Percentiles rank a stretch among this genome's conserved stretches.
Conservation (phyloP, 1,140 invertebrate genomes). For the Hirudo medicinalis region DNA sequence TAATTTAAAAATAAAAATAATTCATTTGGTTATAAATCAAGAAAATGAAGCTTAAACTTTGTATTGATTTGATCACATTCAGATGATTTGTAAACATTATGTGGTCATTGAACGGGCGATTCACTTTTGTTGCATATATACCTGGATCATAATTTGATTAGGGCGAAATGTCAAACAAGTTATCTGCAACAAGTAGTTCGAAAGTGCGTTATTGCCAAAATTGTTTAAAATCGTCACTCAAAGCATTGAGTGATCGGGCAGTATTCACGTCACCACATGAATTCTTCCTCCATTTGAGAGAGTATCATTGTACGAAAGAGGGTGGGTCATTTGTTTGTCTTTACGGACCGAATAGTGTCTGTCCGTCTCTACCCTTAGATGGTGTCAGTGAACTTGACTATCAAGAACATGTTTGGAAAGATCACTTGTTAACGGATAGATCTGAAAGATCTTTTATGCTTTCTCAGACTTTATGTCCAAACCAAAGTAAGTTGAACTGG, state of each 20-base stretch:
- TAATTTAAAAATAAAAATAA: too few relatives aligned
- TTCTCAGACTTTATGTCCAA: neutral
- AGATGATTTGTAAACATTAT: too few relatives aligned
- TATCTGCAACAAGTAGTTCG: too few relatives aligned
- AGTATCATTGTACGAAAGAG: slow-evolving; percentile 68
- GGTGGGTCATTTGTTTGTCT: slow-evolving; percentile 75
- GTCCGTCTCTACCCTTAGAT: slow-evolving; percentile 68
- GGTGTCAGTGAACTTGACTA: slow-evolving; percentile 77
- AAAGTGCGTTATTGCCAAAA: slow-evolving; percentile 3
- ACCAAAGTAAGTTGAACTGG: neutral
- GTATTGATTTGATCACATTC: too few relatives aligned
- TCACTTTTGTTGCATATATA: too few relatives aligned
- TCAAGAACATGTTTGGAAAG: slow-evolving; percentile 66
- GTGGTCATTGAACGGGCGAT: too few relatives aligned
- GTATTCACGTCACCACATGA: slow-evolving; percentile 36
- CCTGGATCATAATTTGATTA: too few relatives aligned
- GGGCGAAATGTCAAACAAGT: too few relatives aligned
- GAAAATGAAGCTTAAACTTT: too few relatives aligned
- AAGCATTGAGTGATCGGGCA: neutral
- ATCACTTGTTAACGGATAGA: slow-evolving; percentile 45
- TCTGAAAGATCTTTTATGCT: neutral
- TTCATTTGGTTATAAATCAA: too few relatives aligned
- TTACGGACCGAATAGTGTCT: slow-evolving; percentile 76
- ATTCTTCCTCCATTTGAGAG: slow-evolving; percentile 58
- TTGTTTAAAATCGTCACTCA: neutral